Conservation (phyloP, 2,888 invertebrate species). For the Tetramorium bicarinatum region DNA sequence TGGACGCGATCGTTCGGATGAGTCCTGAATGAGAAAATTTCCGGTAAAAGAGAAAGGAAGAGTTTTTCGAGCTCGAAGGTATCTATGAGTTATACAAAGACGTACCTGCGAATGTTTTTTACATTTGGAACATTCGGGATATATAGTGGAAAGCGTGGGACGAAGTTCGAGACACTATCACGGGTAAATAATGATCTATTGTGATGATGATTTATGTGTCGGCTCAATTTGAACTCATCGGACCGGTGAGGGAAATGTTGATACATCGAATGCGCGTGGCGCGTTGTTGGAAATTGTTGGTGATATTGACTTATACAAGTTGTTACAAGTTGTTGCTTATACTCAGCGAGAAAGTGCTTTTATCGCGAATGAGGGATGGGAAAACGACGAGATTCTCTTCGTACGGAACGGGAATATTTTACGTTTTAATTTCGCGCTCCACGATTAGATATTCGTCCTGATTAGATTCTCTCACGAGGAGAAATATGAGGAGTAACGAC, state of each 20-base stretch:
- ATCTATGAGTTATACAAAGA: slow-evolving; percentile 6
- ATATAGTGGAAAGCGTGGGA: not conserved
- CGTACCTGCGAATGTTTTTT: slow-evolving; percentile 25
- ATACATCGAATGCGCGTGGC: not conserved
- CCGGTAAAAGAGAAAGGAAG: not conserved
- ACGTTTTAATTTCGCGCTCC: not conserved
- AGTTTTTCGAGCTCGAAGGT: not conserved
- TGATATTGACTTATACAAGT: slow-evolving; percentile 37
- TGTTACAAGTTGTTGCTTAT: slow-evolving; percentile 44
- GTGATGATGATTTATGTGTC: not conserved
- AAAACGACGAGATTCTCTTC: slow-evolving; percentile 15
- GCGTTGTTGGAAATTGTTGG: slow-evolving; percentile 37
- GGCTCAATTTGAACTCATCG: slow-evolving; percentile 1
- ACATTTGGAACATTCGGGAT: slow-evolving; percentile 12
- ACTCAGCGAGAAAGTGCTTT: slow-evolving; percentile 41
- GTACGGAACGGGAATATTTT: not conserved
- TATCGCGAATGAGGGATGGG: not conserved
- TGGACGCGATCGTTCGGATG: not conserved
- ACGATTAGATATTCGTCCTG: not conserved
- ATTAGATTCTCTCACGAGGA: slow-evolving; percentile 8
- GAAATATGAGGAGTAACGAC: not conserved
- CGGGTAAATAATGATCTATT: not conserved
- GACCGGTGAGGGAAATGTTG: not conserved
- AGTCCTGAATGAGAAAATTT: not conserved
- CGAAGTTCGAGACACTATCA: not conserved